A percentile compares a stretch with the other conserved stretches of the same genome.
Conservation (phyloP, 2,113 vertebrate genomes). For the Polypterus bichir region DNA sequence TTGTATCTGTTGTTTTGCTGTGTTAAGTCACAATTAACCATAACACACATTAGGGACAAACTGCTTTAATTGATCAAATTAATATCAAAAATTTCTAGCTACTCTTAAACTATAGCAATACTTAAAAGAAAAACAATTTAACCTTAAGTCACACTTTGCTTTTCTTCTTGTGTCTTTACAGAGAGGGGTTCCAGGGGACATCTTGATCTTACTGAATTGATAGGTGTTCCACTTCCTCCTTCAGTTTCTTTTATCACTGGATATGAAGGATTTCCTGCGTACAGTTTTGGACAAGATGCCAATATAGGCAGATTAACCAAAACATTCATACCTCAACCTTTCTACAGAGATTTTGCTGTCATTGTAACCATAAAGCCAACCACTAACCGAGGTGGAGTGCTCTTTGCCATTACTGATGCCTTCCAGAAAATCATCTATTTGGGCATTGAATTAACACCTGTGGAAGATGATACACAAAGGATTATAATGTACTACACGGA, state of each 20-base stretch:
- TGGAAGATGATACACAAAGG: constrained; percentile 68
- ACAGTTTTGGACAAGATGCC: constrained; percentile 71
- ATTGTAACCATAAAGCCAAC: constrained; percentile 60
- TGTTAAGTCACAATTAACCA: neutral
- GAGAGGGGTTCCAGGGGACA: constrained; percentile 46
- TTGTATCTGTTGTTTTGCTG: no score
- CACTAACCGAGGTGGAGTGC: constrained; percentile 56
- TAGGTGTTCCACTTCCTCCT: constrained; percentile 89
- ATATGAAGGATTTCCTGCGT: constrained; percentile 82
- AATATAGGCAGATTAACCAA: constrained; percentile 78
- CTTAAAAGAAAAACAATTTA: no score
- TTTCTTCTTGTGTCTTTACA: constrained; percentile 29
- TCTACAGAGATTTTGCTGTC: constrained; percentile 75
- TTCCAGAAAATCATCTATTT: constrained; percentile 77
- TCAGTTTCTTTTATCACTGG: constrained; percentile 82
- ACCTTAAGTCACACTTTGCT: neutral
- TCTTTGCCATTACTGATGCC: constrained; percentile 83
- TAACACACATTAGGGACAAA: no score
- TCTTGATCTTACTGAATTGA: constrained; percentile 79
- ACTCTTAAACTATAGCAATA: no score
- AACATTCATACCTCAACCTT: constrained; percentile 64
- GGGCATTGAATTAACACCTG: constrained; percentile 62
- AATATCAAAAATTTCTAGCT: no score
- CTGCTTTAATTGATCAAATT: no score
- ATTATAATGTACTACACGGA: constrained; percentile 82